phyloP scores from a whole-genome alignment of 2,888 invertebrate species.

The Netelia virgata region DNA sequence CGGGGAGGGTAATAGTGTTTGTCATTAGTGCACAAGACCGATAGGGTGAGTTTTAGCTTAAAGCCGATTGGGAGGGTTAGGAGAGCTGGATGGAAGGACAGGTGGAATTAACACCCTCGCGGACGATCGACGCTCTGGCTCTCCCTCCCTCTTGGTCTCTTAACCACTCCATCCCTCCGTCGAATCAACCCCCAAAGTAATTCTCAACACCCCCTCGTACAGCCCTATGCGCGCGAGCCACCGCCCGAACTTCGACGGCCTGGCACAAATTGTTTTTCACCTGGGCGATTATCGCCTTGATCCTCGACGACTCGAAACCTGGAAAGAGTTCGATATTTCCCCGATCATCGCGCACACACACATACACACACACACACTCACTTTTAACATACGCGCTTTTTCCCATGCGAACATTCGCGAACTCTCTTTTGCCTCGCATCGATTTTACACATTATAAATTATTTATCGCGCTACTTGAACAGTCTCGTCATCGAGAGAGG shows the following conservation, averaged over 20 bases:
- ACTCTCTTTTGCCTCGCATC: neutral
- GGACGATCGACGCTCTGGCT: constrained; percentile 53
- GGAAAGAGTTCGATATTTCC: constrained; percentile 17
- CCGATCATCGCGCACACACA: constrained; percentile 28
- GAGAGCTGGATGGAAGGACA: constrained; percentile 77
- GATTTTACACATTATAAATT: constrained; percentile 24
- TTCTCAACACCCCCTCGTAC: neutral
- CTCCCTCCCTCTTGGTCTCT: neutral
- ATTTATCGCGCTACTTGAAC: constrained; percentile 30
- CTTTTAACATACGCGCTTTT: constrained; percentile 41
- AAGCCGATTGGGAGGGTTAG: constrained; percentile 71
- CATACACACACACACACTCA: no score
- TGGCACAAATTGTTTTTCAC: constrained; percentile 61
- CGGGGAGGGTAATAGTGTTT: constrained; percentile 76
- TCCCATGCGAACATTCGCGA: constrained; percentile 15
- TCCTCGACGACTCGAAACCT: constrained; percentile 27
- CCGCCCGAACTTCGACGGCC: constrained; percentile 9
- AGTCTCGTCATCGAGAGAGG: constrained; percentile 7
- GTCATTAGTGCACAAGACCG: constrained; percentile 76
- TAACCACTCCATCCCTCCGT: neutral
- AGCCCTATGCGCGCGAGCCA: neutral
- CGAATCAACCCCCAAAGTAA: constrained; percentile 6
- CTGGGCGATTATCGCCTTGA: constrained; percentile 58
- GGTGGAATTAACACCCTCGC: constrained; percentile 79
- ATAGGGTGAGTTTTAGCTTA: constrained; percentile 75